Percentiles rank a stretch among this genome's conserved stretches.
Conservation (phyloP, 2,888 invertebrate genomes). For the Gymnocheta viridis region DNA sequence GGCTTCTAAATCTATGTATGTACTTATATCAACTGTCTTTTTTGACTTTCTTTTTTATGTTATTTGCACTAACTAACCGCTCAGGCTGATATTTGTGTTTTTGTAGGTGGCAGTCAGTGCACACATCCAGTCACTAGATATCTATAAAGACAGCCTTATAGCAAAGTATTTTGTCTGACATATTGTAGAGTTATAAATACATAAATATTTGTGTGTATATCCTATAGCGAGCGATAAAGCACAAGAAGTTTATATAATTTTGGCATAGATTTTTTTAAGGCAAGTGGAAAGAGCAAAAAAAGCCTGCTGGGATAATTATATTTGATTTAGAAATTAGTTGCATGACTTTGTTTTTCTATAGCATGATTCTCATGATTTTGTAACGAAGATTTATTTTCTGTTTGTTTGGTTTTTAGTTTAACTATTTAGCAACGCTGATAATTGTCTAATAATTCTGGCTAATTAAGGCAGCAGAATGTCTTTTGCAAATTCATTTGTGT, state of each 20-base stretch:
- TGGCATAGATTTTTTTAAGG: slow-evolving; percentile 44
- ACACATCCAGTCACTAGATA: not conserved
- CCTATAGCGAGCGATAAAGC: slow-evolving; percentile 10
- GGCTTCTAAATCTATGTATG: slow-evolving; percentile 18
- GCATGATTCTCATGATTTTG: not conserved
- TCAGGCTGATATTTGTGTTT: slow-evolving; percentile 39
- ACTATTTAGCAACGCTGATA: slow-evolving; percentile 37
- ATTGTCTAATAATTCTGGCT: slow-evolving; percentile 45
- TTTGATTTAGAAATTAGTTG: slow-evolving; percentile 65
- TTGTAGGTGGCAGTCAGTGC: slow-evolving; percentile 54
- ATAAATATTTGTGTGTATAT: slow-evolving; percentile 38
- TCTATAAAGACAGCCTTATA: slow-evolving; percentile 5
- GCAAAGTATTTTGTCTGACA: slow-evolving; percentile 32
- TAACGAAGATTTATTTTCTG: slow-evolving; percentile 44
- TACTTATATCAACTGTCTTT: slow-evolving; percentile 32
- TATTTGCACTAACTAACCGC: not conserved
- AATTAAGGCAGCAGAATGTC: slow-evolving; percentile 26
- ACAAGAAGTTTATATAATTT: slow-evolving; percentile 32
- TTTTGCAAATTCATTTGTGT: not conserved
- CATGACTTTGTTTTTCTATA: slow-evolving; percentile 51
- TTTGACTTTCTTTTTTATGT: slow-evolving; percentile 18
- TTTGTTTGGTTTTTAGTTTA: slow-evolving; percentile 12
- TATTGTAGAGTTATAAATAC: slow-evolving; percentile 27
- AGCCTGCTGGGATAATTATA: slow-evolving; percentile 59
- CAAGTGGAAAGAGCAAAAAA: slow-evolving; percentile 1